phyloP scores from a whole-genome alignment of 2,113 vertebrate genomes.

The Lipophrys pholis region DNA sequence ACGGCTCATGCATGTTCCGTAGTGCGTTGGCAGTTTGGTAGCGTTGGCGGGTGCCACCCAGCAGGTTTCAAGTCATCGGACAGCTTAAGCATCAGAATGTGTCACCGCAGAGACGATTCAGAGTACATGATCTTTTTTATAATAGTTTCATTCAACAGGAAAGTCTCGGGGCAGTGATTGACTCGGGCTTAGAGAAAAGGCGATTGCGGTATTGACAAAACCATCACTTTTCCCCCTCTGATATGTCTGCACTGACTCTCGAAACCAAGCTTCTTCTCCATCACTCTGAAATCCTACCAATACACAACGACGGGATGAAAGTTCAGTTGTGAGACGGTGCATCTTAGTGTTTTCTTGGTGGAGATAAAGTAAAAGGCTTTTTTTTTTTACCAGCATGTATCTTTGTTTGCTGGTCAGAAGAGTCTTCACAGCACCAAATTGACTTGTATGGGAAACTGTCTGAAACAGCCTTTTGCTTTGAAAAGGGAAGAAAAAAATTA shows the following conservation, averaged over 20 bases:
- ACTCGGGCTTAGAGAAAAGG: constrained; percentile 4
- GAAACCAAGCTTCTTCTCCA: neutral
- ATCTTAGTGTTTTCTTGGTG: neutral
- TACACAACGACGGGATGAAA: constrained; percentile 13
- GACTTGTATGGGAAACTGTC: constrained; percentile 23
- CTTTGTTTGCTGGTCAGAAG: constrained; percentile 8
- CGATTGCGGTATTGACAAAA: constrained; percentile 16
- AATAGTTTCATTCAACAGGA: constrained; percentile 13
- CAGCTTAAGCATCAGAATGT: constrained; percentile 12
- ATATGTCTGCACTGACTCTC: neutral
- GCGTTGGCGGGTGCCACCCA: too few relatives aligned
- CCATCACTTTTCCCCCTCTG: neutral
- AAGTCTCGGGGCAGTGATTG: neutral
- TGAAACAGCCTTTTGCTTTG: neutral
- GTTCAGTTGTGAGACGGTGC: neutral
- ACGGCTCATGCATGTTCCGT: too few relatives aligned
- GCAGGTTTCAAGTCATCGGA: too few relatives aligned
- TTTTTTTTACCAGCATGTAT: constrained; percentile 13
- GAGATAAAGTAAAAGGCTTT: constrained; percentile 5
- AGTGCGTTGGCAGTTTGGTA: too few relatives aligned
- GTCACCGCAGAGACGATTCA: too few relatives aligned
- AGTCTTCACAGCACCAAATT: constrained; percentile 29
- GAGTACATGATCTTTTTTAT: constrained; percentile 5
- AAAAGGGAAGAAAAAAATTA: constrained; percentile 6
- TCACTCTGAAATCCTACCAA: constrained; percentile 1